Evolutionary conservation across 2,888 invertebrate genomes (phyloP), one percentile per base, ranked within the genome.

Genomic region (Tanypteryx hageni): DNA sequence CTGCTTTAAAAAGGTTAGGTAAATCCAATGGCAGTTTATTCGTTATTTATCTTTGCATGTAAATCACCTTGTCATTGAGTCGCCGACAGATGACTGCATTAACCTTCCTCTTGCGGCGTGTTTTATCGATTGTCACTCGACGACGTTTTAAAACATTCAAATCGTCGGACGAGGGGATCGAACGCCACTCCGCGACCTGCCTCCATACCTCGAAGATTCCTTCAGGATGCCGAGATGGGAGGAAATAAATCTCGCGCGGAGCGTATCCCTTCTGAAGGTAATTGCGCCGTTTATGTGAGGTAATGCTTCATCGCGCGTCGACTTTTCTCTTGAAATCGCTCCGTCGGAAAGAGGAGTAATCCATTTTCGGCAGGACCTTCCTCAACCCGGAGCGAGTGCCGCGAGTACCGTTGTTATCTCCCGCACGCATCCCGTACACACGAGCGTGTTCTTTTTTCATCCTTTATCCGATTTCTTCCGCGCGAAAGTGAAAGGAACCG

Each of bases 311-410:
- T 68, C 68, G 22, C 22, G n/a, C 16, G 44, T 44, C 44, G 44
- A 3, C 5, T 44, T 44, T 68, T 68, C 68, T 22, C 9, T 22
- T n/a, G 68, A 22, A 68, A 22, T 18, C n/a, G 68, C 64, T 10
- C 64, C 64, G 61, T 14, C 68, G 10, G 68, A 10, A 10, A 7
- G 16, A n/a, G 18, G 22, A 68, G 68, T 68, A 68, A 68, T 68
- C 68, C 68, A 22, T 68, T 68, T 68, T 68, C 68, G 68, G 22
- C n/a, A 68, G 22, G 68, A 68, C 68, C 68, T 68, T 68, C 22
- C 68, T 22, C 68, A 68, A 68, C 68, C 68, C n/a, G n/a, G 68
- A 68, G 68, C 68, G 22, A 68, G 68, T 68, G 22, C 68, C n/a
- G 18, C n/a, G 1, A 68, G 68, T 68, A 68, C 68, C 68, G 68